A percentile compares a stretch with the other conserved stretches of the same genome.
Conservation (phyloP, 2,797 vertebrate genomes). For the Falco peregrinus region DNA sequence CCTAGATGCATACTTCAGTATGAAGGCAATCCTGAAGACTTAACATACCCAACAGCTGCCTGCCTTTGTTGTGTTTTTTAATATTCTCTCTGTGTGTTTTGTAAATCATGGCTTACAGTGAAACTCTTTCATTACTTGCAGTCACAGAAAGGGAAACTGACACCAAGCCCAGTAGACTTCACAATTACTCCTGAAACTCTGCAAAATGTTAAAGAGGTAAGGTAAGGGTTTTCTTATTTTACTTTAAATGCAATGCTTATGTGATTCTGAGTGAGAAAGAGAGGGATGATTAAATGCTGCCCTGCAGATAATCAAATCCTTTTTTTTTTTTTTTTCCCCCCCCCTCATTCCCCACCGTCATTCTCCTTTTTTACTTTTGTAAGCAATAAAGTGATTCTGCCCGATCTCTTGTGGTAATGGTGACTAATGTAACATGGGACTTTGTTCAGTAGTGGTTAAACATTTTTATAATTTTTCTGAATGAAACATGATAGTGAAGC, state of each 20-base stretch:
- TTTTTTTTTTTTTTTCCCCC: no score
- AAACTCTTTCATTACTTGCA: slow-evolving; percentile 58
- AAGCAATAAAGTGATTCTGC: not conserved
- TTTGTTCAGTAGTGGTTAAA: not conserved
- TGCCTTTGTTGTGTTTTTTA: not conserved
- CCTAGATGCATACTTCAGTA: not conserved
- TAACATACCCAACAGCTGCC: not conserved
- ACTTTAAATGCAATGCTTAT: not conserved
- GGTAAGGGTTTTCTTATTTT: slow-evolving; percentile 11
- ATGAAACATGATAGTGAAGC: not conserved
- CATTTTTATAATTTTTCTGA: not conserved
- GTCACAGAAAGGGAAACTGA: slow-evolving; percentile 89
- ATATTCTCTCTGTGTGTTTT: not conserved
- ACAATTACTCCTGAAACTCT: slow-evolving; percentile 93
- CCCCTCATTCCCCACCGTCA: not conserved
- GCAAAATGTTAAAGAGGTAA: slow-evolving; percentile 91
- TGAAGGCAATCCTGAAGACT: not conserved
- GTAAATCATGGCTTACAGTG: not conserved
- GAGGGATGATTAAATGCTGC: not conserved
- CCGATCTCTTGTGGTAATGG: not conserved
- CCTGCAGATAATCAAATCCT: not conserved
- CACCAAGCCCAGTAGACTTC: slow-evolving; percentile 89
- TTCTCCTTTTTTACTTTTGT: not conserved
- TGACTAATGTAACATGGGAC: not conserved
- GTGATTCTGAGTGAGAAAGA: not conserved